Conservation (phyloP, 2,888 invertebrate genomes). For the Acrocera orbiculus region DNA sequence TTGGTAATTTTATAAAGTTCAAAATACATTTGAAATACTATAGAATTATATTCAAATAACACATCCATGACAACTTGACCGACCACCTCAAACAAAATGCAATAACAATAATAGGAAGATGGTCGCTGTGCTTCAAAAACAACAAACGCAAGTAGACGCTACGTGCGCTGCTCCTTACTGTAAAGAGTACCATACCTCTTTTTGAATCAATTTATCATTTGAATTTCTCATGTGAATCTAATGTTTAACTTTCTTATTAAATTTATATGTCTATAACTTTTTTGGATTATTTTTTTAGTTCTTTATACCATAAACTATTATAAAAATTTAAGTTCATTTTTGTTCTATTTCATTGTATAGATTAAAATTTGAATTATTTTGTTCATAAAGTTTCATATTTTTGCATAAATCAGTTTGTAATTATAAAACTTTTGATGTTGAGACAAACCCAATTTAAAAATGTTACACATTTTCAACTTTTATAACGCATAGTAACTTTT, state of each 20-base stretch:
- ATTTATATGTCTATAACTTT: constrained; percentile 3
- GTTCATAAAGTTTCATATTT: constrained; percentile 1
- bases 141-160: too few relatives aligned
- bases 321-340: constrained; percentile 4
- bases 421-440: constrained; percentile 1
- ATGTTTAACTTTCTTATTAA: constrained; percentile 3
- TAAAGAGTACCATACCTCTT: constrained; percentile 1
- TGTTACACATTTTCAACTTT: constrained; percentile 1
- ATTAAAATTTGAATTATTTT: constrained; percentile 3
- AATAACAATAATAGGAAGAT: too few relatives aligned
- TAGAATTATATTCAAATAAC: too few relatives aligned
- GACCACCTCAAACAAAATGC: constrained; percentile 2
- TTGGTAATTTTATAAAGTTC: too few relatives aligned
- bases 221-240: constrained; percentile 3
- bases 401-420: constrained; percentile 1
- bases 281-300: constrained; percentile 2
- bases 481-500: neutral
- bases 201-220: constrained; percentile 2
- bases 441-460: constrained; percentile 1
- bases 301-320: constrained; percentile 1
- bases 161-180: neutral
- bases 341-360: constrained; percentile 3
- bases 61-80: constrained; percentile 1
- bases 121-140: too few relatives aligned
- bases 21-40: too few relatives aligned